phyloP scores from a whole-genome alignment of 2,113 vertebrate species.

The Proteles cristata region DNA sequence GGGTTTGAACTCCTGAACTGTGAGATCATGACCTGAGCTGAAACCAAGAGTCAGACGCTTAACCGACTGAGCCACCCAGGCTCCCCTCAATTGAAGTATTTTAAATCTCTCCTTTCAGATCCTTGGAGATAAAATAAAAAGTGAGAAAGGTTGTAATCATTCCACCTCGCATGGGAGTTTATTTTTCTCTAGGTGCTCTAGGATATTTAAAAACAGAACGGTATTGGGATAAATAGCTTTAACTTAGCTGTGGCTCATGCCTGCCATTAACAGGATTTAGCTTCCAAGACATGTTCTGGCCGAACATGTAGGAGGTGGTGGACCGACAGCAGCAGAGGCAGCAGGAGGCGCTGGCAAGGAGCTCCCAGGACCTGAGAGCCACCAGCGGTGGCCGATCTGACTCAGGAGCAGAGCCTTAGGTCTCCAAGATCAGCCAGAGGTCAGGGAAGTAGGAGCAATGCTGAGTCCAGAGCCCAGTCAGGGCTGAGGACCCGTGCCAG shows the following conservation, averaged over 20 bases:
- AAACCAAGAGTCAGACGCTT: no score
- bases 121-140: not conserved
- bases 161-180: not conserved
- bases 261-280: not conserved
- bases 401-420: not conserved
- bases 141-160: not conserved
- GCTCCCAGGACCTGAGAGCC: not conserved
- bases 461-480: not conserved
- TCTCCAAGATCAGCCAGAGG: not conserved
- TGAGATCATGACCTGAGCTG: no score
- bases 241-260: not conserved
- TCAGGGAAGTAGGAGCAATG: not conserved
- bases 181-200: not conserved
- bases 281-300: not conserved
- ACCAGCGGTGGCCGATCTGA: not conserved
- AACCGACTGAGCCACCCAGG: no score
- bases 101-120: not conserved
- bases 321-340: not conserved
- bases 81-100: not conserved
- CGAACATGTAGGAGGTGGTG: not conserved
- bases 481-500: not conserved
- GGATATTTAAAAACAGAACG: not conserved
- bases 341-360: not conserved
- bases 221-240: not conserved
- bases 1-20: no score